Evolutionary conservation across 1,140 invertebrate species (phyloP).

Genomic region (Zaprionus camerounensis): DNA sequence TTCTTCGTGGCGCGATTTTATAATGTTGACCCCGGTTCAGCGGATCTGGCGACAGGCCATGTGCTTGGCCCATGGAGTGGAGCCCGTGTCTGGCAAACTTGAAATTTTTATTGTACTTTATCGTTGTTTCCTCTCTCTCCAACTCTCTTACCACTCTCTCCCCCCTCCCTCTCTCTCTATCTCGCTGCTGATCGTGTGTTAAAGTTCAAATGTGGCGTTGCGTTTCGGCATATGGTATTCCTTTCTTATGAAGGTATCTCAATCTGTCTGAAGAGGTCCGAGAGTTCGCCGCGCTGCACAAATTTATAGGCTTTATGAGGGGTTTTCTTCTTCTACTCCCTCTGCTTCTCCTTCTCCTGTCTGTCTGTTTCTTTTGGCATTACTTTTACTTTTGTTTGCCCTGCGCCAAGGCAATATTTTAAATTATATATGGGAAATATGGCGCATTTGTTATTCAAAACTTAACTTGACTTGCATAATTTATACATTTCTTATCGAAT

Average conservation of each 20-base stretch:
- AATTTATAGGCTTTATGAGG: conserved; percentile 57
- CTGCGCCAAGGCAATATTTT: conserved; percentile 48
- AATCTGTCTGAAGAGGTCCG: conserved; percentile 61
- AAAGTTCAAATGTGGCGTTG: conserved; percentile 80
- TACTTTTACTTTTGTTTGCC: conserved; percentile 78
- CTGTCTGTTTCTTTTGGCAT: background rate
- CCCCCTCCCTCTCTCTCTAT: conserved; percentile 9
- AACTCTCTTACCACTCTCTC: background rate
- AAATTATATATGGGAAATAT: conserved; percentile 49
- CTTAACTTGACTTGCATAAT: conserved; percentile 61
- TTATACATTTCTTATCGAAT: conserved; percentile 47
- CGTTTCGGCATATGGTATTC: conserved; percentile 19
- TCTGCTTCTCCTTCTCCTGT: no score
- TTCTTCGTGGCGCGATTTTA: conserved; percentile 66
- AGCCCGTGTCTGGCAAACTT: conserved; percentile 66
- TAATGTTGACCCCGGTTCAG: conserved; percentile 78
- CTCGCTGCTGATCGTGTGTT: conserved; percentile 61
- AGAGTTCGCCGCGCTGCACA: conserved; percentile 38
- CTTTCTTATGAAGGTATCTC: conserved; percentile 68
- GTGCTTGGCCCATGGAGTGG: conserved; percentile 51
- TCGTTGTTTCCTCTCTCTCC: conserved; percentile 12
- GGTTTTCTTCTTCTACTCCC: background rate
- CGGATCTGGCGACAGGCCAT: conserved; percentile 61
- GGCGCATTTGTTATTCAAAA: conserved; percentile 69
- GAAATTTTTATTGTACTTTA: conserved; percentile 73